Percentiles rank a stretch among this genome's conserved stretches.
These are phyloP conservation scores for Nephrocerus scutellatus DNA, from an alignment of 2,888 invertebrate species.

Conservation along the genomic window DNA sequence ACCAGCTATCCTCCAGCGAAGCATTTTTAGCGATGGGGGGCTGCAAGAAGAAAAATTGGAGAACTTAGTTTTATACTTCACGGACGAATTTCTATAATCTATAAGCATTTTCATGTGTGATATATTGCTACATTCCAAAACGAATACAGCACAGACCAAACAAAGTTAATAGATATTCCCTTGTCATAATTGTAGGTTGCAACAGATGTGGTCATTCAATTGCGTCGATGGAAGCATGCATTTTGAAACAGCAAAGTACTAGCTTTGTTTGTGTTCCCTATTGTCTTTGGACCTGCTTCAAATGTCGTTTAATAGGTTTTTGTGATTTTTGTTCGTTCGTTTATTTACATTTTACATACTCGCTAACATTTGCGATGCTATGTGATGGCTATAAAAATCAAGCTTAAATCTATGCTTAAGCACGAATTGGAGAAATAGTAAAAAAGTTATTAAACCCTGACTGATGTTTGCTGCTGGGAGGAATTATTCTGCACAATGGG, in stretches of 20 bases:
- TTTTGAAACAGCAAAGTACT: too few relatives aligned
- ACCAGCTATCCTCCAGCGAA: slow-evolving; percentile 46
- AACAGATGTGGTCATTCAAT: too few relatives aligned
- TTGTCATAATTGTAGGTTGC: too few relatives aligned
- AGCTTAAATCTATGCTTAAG: slow-evolving; percentile 16
- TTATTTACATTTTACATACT: slow-evolving; percentile 1
- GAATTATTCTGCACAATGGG: slow-evolving; percentile 19
- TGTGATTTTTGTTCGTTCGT: slow-evolving; percentile 8
- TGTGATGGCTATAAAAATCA: too few relatives aligned
- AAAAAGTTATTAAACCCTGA: too few relatives aligned
- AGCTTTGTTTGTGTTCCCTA: too few relatives aligned
- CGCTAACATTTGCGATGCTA: slow-evolving; percentile 1
- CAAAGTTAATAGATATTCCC: slow-evolving; percentile 3
- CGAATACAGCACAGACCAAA: slow-evolving; percentile 2
- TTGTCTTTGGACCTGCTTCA: slow-evolving; percentile 21
- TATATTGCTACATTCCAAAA: background rate
- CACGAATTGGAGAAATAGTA: slow-evolving; percentile 22
- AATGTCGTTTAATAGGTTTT: slow-evolving; percentile 18
- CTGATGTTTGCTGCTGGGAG: too few relatives aligned
- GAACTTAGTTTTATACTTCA: slow-evolving; percentile 1
- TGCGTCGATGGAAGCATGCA: too few relatives aligned
- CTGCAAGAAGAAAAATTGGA: slow-evolving; percentile 22
- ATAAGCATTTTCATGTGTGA: slow-evolving; percentile 1
- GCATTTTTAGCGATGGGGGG: slow-evolving; percentile 28
- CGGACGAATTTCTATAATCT: slow-evolving; percentile 4